Percentiles rank a stretch among this genome's conserved stretches.
phyloP scores from a whole-genome alignment of 1,140 invertebrate genomes.

The Octopus bimaculoides region DNA sequence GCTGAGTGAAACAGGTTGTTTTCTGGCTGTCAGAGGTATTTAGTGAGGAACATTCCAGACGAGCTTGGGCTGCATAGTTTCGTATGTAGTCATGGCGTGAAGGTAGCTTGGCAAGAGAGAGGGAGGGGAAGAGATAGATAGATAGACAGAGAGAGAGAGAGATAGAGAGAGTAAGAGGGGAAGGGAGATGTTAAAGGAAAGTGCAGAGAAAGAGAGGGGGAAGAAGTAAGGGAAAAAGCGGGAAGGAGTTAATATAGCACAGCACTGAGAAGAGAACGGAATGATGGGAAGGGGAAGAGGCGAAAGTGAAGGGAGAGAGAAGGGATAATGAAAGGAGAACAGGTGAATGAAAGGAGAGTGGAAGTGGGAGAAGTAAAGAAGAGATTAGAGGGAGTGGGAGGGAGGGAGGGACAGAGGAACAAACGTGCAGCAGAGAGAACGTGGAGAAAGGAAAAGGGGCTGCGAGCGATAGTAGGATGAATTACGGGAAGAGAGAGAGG shows the following conservation, averaged over 20 bases:
- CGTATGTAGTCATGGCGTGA: not conserved
- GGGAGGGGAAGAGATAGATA: not conserved
- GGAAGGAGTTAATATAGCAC: not conserved
- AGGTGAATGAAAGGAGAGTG: not conserved
- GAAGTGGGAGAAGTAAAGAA: not conserved
- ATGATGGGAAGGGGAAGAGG: not conserved
- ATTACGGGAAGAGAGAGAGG: not conserved
- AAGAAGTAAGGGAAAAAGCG: not conserved
- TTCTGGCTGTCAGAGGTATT: too few species aligned
- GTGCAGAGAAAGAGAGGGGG: not conserved
- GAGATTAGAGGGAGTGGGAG: not conserved
- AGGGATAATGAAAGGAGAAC: not conserved
- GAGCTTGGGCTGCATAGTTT: too few species aligned
- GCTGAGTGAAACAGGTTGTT: too few species aligned
- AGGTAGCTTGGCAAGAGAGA: not conserved
- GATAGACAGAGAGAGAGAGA: not conserved
- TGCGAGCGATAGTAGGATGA: not conserved
- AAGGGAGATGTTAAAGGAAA: not conserved
- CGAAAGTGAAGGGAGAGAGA: not conserved
- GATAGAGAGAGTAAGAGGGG: not conserved
- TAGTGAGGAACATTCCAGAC: too few species aligned
- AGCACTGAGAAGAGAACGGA: not conserved
- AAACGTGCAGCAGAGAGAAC: not conserved
- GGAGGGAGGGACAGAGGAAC: not conserved
- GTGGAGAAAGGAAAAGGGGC: not conserved